These are phyloP conservation scores for Pyrrhosoma nymphula DNA, from an alignment of 2,888 invertebrate genomes.

Conservation along the genomic window DNA sequence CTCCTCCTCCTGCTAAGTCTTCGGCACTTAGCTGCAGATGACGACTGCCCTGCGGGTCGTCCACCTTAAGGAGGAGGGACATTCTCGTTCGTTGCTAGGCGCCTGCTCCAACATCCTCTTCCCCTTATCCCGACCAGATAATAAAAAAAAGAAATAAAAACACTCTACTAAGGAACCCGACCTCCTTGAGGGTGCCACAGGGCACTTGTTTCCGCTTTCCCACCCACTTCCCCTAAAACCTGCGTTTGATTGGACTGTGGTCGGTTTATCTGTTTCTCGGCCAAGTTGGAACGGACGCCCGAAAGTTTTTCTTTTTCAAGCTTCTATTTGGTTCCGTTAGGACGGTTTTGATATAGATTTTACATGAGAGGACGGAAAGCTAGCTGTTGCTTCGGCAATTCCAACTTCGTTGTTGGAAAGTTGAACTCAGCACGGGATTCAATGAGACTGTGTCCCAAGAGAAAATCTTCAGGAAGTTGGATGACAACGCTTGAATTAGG, in stretches of 20 bases:
- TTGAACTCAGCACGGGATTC: neutral
- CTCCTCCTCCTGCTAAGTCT: neutral
- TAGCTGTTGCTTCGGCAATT: neutral
- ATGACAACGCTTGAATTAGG: too few relatives aligned
- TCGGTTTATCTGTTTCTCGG: neutral
- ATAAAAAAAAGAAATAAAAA: neutral
- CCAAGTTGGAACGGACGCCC: neutral
- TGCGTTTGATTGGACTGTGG: slow-evolving; percentile 13
- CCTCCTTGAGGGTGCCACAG: neutral
- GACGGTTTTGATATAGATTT: neutral
- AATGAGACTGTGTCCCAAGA: neutral
- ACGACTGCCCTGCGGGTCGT: neutral
- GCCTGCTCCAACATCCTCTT: neutral
- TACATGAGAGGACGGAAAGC: neutral
- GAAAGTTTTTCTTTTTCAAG: neutral
- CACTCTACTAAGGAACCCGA: neutral
- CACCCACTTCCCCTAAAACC: neutral
- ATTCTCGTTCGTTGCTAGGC: neutral
- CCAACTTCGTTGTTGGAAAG: neutral
- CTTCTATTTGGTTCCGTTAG: neutral
- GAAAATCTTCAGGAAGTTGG: too few relatives aligned
- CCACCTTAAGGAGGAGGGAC: neutral
- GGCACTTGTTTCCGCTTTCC: neutral
- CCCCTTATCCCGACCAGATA: neutral
- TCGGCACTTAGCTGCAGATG: slow-evolving; percentile 10